Evolutionary conservation across 2,888 invertebrate genomes (phyloP), one percentile per base, ranked within the genome.

Genomic region (Epistrophe grossulariae): DNA sequence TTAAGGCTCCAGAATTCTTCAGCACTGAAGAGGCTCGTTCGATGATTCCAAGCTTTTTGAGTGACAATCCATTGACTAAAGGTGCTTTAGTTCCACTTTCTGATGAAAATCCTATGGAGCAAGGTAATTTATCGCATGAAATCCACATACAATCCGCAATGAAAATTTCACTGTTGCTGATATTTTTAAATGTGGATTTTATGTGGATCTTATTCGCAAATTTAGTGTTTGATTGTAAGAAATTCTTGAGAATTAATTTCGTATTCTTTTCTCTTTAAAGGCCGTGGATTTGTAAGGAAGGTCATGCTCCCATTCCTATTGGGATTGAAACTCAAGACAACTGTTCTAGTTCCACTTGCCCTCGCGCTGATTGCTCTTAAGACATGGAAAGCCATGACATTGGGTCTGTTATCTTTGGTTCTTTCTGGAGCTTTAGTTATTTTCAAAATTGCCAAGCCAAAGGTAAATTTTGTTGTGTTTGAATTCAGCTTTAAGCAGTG

Each of bases 301-400:
- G 96, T 97, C 70, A 94, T 97, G 91, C 94, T 97, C 89, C 97
- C 97, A 59, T 97, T 97, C 94, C 94, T 97, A 78, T 94, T 97
- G 89, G 97, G 97, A 88, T 93, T 97, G 88, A 97, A 97, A 92
- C 96, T 97, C 94, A 97, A 97, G 93, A 96, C 97, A 68, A 96
- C 97, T 24, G 96, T 97, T 40, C 92, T 97, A 90, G 96, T 97
- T 55, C 97, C 97, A 0, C 92, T 97, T 84, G 96, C 96, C 15
- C 94, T 97, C 79, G 96, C 97, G 45, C 93, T 97, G 80, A 97
- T 97, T 90, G 97, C 97, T 0, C 94, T 97, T 78, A 97, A 97
- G 93, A 97, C 97, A 17, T 97, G 97, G 97, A 97, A 97, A 92
- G 97, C 97, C 55, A 94, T 97, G 89, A 97, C 97, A 10, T 94